phyloP scores from a whole-genome alignment of 2,888 invertebrate species.

The Lutraria lutraria region DNA sequence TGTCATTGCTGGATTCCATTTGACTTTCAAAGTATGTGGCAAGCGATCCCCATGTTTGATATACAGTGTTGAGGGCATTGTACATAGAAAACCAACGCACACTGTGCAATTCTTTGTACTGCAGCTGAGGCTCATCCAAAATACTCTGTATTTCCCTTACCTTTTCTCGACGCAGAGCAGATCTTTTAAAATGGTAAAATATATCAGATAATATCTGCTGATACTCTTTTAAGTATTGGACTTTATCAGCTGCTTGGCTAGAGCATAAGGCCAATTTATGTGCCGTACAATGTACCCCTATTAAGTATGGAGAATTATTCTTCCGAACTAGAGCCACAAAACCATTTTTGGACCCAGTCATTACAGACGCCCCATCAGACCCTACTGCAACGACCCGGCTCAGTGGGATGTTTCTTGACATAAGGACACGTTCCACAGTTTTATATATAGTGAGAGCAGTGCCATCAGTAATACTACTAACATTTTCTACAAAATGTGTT shows the following conservation, averaged over 20 bases:
- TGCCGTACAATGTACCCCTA: slow-evolving; percentile 48
- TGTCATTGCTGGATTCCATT: slow-evolving; percentile 32
- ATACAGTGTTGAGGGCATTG: slow-evolving; percentile 42
- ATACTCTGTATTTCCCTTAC: slow-evolving; percentile 40
- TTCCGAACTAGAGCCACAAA: slow-evolving; percentile 33
- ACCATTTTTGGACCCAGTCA: slow-evolving; percentile 46
- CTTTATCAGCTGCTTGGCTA: slow-evolving; percentile 47
- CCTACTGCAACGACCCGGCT: slow-evolving; percentile 38
- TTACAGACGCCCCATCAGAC: slow-evolving; percentile 50
- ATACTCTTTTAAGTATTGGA: slow-evolving; percentile 41
- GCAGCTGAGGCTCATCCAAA: slow-evolving; percentile 43
- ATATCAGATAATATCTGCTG: slow-evolving; percentile 37
- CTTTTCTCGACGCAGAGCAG: slow-evolving; percentile 36
- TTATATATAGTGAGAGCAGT: slow-evolving; percentile 30
- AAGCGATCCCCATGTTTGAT: slow-evolving; percentile 45
- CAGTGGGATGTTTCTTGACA: too few species aligned
- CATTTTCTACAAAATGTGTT: slow-evolving; percentile 39
- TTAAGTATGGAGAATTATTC: slow-evolving; percentile 1
- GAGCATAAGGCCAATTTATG: slow-evolving; percentile 48
- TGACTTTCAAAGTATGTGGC: slow-evolving; percentile 43
- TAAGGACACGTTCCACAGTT: not conserved
- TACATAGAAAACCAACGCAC: slow-evolving; percentile 56
- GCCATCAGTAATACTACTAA: slow-evolving; percentile 34
- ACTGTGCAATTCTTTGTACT: slow-evolving; percentile 52
- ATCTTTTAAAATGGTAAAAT: slow-evolving; percentile 47